phyloP scores from a whole-genome alignment of 2,888 invertebrate genomes.

The Cerastis leucographa region DNA sequence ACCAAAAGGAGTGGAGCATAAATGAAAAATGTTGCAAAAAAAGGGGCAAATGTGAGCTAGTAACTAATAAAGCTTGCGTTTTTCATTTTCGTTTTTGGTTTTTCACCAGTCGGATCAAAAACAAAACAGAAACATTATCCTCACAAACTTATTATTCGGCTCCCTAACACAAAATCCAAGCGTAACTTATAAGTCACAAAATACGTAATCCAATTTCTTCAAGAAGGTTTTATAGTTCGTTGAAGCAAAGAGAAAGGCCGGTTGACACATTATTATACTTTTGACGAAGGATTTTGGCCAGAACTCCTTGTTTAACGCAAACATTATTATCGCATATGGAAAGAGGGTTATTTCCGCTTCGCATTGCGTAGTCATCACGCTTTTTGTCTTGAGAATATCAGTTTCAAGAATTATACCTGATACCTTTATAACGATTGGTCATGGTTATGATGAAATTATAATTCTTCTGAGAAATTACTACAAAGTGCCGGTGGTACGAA shows the following conservation, averaged over 20 bases:
- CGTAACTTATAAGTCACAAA: neutral
- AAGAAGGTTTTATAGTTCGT: conserved; percentile 22
- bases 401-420: neutral
- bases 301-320: conserved; percentile 46
- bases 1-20: too few relatives aligned
- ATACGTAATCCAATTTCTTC: conserved; percentile 10
- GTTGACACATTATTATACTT: conserved; percentile 69
- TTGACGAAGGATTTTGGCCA: conserved; percentile 67
- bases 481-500: neutral
- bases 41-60: too few relatives aligned
- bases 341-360: conserved; percentile 18
- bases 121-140: neutral
- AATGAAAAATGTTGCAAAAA: too few relatives aligned
- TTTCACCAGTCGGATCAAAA: too few relatives aligned
- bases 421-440: neutral
- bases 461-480: neutral
- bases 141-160: conserved; percentile 30
- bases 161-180: conserved; percentile 22
- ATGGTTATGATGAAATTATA: neutral
- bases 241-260: conserved; percentile 41
- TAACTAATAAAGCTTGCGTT: too few relatives aligned
- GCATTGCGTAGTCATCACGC: neutral
- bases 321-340: conserved; percentile 41
- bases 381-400: neutral
- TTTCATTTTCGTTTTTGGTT: too few relatives aligned